Evolutionary conservation across 2,113 vertebrate genomes (phyloP).

Genomic region (Ameiurus melas): DNA sequence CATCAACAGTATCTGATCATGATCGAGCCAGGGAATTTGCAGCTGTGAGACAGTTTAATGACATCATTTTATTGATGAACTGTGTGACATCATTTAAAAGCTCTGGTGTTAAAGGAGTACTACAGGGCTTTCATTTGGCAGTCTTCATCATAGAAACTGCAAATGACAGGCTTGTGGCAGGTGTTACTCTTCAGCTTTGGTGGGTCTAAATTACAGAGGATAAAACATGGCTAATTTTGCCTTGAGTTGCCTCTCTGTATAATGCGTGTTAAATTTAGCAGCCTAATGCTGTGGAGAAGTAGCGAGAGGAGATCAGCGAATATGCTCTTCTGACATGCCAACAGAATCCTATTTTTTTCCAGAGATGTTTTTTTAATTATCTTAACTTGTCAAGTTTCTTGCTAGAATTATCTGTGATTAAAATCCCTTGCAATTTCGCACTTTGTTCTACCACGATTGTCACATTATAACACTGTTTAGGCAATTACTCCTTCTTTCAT

Average conservation of each 20-base stretch:
- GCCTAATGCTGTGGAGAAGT: conserved; percentile 29
- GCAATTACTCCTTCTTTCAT: conserved; percentile 70
- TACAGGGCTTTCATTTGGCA: conserved; percentile 15
- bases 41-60: not conserved
- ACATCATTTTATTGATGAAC: not conserved
- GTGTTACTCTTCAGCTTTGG: conserved; percentile 14
- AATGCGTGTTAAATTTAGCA: conserved; percentile 50
- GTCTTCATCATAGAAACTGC: conserved; percentile 11
- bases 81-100: not conserved
- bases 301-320: not conserved
- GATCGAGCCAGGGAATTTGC: not conserved
- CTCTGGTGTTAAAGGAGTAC: conserved; percentile 2
- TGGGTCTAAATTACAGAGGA: conserved; percentile 33
- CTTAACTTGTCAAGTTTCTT: conserved; percentile 66
- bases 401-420: conserved; percentile 63
- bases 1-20: not conserved
- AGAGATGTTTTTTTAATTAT: conserved; percentile 66
- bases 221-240: conserved; percentile 39
- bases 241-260: conserved; percentile 27
- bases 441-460: conserved; percentile 73
- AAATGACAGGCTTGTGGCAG: conserved; percentile 5
- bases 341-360: conserved; percentile 55
- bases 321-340: conserved; percentile 52
- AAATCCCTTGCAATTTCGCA: conserved; percentile 67
- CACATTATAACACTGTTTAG: conserved; percentile 75